These are phyloP conservation scores for Tribolium castaneum DNA, from an alignment of 1,140 invertebrate species.

Conservation along the genomic window DNA sequence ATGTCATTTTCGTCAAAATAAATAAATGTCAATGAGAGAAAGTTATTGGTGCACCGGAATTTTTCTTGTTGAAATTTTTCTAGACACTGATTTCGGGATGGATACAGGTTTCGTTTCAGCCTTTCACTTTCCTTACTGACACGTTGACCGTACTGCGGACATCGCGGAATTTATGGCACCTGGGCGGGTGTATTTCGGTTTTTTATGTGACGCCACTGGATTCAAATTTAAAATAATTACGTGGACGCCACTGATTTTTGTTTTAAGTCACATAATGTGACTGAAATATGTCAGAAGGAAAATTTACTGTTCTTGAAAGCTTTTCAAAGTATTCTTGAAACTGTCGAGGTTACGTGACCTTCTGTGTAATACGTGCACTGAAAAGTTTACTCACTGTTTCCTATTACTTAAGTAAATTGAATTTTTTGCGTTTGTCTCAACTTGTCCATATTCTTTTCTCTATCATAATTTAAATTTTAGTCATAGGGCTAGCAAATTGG, in stretches of 20 bases:
- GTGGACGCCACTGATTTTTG: neutral
- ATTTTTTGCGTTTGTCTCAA: too few species aligned
- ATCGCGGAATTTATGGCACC: neutral
- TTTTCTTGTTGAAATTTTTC: neutral
- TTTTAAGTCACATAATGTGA: neutral
- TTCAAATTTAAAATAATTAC: neutral
- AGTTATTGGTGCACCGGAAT: neutral
- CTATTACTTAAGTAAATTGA: neutral
- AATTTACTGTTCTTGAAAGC: neutral
- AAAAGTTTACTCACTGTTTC: neutral
- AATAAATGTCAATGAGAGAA: neutral
- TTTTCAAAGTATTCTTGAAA: neutral
- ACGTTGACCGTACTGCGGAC: neutral
- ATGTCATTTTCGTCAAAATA: constrained; percentile 1
- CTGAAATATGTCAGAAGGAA: too few species aligned
- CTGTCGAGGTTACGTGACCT: neutral
- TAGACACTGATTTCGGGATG: neutral
- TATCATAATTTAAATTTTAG: too few species aligned
- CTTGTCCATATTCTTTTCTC: too few species aligned
- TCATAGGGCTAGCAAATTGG: too few species aligned
- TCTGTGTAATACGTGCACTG: neutral
- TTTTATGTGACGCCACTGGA: neutral
- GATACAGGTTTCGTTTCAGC: neutral
- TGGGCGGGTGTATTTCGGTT: neutral
- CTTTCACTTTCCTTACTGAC: neutral